Percentiles rank a stretch among this genome's conserved stretches.
Evolutionary conservation across 2,797 vertebrate species (phyloP).

Genomic region (Neosilurus mollespiculum): DNA sequence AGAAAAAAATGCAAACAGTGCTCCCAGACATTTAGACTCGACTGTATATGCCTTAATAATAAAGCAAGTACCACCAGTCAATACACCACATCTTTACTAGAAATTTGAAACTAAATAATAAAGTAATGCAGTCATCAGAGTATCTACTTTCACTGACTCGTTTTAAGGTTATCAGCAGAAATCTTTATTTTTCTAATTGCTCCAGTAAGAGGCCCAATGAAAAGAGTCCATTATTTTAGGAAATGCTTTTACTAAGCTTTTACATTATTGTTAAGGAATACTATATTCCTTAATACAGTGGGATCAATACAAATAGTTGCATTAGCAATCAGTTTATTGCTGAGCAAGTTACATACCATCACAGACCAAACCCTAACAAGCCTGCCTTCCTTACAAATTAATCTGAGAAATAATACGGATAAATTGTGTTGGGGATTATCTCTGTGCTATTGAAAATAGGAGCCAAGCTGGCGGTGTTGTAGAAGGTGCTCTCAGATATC

Average conservation of each 20-base stretch:
- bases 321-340: conserved; percentile 47
- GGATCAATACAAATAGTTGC: conserved; percentile 51
- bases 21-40: background rate
- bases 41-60: background rate
- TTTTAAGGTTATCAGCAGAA: conserved; percentile 34
- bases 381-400: background rate
- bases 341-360: conserved; percentile 38
- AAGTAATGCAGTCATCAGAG: conserved; percentile 33
- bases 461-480: conserved; percentile 5
- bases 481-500: conserved; percentile 6
- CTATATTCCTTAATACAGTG: background rate
- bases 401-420: conserved; percentile 13
- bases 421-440: conserved; percentile 3
- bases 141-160: conserved; percentile 20
- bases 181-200: conserved; percentile 33
- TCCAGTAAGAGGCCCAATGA: conserved; percentile 34
- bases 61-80: conserved; percentile 32
- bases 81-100: conserved; percentile 28
- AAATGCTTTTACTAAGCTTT: conserved; percentile 46
- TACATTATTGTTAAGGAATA: conserved; percentile 42
- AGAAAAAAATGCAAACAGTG: background rate
- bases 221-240: conserved; percentile 41
- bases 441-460: background rate
- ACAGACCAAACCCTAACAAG: conserved; percentile 28
- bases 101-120: conserved; percentile 37